Evolutionary conservation across 2,113 vertebrate species (phyloP).

Genomic region (Serilophus lunatus): DNA sequence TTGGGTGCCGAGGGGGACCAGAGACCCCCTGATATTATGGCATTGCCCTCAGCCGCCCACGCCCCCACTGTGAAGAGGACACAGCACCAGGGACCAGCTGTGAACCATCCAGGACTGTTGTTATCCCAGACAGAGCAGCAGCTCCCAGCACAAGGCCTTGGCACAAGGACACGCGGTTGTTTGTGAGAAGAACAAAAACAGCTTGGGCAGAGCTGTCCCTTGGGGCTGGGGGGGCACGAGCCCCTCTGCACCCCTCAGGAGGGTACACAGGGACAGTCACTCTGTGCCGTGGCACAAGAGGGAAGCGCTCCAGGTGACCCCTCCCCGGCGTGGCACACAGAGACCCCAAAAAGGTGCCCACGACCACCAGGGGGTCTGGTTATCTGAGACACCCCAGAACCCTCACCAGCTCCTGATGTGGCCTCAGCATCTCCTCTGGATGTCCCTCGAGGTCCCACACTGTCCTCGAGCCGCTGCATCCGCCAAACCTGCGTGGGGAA

Average conservation of each 20-base stretch:
- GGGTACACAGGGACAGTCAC: not conserved
- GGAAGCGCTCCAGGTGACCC: rapidly evolving
- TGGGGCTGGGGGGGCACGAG: rapidly evolving
- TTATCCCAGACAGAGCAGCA: not conserved
- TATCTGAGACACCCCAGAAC: not conserved
- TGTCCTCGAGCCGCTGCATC: not conserved
- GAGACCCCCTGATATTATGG: rapidly evolving
- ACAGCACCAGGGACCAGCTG: rapidly evolving
- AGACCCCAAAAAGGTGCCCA: not conserved
- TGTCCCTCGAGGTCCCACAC: not conserved
- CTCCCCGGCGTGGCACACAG: not conserved
- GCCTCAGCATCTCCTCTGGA: not conserved
- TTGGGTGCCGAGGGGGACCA: rapidly evolving
- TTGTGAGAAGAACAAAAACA: not conserved
- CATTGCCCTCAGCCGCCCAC: not conserved
- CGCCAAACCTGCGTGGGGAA: not conserved
- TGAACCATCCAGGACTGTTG: rapidly evolving
- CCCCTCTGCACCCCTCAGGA: not conserved
- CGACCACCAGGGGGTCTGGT: not conserved
- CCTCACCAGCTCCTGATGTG: not conserved
- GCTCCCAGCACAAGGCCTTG: not conserved
- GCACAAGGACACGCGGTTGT: conserved; percentile 16
- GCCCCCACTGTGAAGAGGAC: not conserved
- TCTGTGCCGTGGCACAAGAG: rapidly evolving
- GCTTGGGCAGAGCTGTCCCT: rapidly evolving